Evolutionary conservation across 2,797 vertebrate species (phyloP).

Genomic region (Eidolon dupreanum): DNA sequence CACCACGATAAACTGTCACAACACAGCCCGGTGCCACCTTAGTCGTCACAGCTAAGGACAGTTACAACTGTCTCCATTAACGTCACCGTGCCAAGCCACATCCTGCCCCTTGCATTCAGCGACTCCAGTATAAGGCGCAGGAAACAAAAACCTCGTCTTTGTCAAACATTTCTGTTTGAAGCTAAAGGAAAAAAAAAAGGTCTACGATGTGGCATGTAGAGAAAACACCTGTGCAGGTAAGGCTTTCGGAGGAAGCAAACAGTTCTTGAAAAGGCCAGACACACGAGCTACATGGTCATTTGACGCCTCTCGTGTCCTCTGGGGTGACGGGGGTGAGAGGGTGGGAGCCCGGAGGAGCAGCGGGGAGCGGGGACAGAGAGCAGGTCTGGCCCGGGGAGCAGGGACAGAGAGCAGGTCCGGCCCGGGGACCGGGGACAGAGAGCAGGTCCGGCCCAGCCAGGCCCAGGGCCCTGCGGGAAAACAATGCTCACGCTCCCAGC

Average conservation of each 20-base stretch:
- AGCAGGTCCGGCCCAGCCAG: accelerated
- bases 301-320: background rate
- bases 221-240: accelerated
- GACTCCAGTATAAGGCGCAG: background rate
- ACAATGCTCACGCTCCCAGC: too few species aligned
- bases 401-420: too few species aligned
- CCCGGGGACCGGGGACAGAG: accelerated
- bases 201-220: background rate
- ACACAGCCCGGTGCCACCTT: constrained; percentile 42
- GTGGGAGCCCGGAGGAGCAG: too few species aligned
- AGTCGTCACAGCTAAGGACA: constrained; percentile 54
- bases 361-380: accelerated
- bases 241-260: background rate
- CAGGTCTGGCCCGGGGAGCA: accelerated
- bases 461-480: background rate
- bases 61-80: constrained; percentile 54
- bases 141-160: constrained; percentile 49
- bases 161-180: constrained; percentile 17
- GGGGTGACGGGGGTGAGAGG: accelerated
- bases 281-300: accelerated
- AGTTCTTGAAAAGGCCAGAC: accelerated
- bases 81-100: background rate
- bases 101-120: constrained; percentile 1
- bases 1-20: constrained; percentile 58
- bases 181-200: background rate